Percentiles rank a stretch among this genome's conserved stretches.
Evolutionary conservation across 2,888 invertebrate genomes (phyloP).

Genomic region (Zhengitettix transpicula): DNA sequence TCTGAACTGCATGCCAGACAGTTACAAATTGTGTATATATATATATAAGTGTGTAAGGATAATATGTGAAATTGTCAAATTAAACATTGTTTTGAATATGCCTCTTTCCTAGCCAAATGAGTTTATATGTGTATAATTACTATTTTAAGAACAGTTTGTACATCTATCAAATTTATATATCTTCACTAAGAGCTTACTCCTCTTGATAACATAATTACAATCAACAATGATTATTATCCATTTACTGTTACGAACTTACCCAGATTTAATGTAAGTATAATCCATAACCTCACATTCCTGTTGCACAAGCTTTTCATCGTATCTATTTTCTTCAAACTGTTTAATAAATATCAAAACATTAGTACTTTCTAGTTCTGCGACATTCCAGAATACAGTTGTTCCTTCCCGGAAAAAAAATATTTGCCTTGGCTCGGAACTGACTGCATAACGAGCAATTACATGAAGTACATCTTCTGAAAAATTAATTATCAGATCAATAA

Average conservation of each 20-base stretch:
- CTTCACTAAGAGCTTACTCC: background rate
- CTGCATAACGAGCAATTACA: slow-evolving; percentile 68
- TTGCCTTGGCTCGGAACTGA: slow-evolving; percentile 59
- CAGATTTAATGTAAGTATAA: slow-evolving; percentile 46
- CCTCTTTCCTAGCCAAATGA: no score
- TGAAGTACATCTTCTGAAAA: slow-evolving; percentile 53
- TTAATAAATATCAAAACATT: slow-evolving; percentile 60
- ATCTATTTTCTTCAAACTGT: slow-evolving; percentile 49
- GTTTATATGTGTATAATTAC: no score
- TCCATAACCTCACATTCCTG: slow-evolving; percentile 73
- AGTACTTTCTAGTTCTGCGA: slow-evolving; percentile 59
- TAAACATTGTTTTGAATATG: background rate
- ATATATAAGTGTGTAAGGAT: no score
- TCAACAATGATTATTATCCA: no score
- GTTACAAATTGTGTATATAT: no score
- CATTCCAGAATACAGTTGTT: slow-evolving; percentile 81
- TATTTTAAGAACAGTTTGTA: no score
- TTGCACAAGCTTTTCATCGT: slow-evolving; percentile 46
- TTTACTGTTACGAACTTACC: slow-evolving; percentile 22
- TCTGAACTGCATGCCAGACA: no score
- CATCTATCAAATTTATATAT: background rate
- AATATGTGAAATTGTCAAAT: no score
- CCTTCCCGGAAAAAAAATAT: slow-evolving; percentile 87
- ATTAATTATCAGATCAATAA: no score
- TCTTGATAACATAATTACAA: background rate